Conservation (phyloP, 2,113 vertebrate genomes). For the Sander lucioperca region DNA sequence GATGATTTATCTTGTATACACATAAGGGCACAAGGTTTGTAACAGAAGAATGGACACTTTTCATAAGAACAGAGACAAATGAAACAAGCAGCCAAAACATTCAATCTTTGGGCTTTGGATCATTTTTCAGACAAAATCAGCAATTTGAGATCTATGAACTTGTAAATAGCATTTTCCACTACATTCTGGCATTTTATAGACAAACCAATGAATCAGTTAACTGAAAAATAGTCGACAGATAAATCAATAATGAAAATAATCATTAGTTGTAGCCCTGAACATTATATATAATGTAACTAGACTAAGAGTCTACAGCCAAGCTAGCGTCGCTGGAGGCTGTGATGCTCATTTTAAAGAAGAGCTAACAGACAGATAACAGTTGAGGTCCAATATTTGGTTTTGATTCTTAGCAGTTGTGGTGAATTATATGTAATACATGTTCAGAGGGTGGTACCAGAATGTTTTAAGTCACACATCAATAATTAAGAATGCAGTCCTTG, state of each 20-base stretch:
- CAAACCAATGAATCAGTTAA: not conserved
- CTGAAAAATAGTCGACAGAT: not conserved
- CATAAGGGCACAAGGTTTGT: constrained; percentile 20
- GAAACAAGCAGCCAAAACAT: constrained; percentile 32
- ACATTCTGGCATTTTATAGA: not conserved
- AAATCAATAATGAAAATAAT: not conserved
- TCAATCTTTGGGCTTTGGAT: not conserved
- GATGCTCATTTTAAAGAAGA: too few relatives aligned
- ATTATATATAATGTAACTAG: too few relatives aligned
- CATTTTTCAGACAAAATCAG: not conserved
- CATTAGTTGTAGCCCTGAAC: not conserved
- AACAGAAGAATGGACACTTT: constrained; percentile 25
- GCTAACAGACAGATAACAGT: too few relatives aligned
- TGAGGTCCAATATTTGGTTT: not conserved
- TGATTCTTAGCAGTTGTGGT: not conserved
- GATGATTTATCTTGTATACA: constrained; percentile 49
- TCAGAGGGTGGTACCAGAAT: too few relatives aligned
- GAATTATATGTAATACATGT: not conserved
- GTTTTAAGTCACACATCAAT: too few relatives aligned
- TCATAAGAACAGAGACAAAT: constrained; percentile 37
- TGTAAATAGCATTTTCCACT: not conserved
- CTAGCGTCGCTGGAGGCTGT: not conserved
- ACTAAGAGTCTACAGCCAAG: not conserved
- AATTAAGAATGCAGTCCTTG: not conserved
- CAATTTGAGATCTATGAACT: not conserved